Evolutionary conservation across 2,113 vertebrate species (phyloP).

Genomic region (Petroica traversi): DNA sequence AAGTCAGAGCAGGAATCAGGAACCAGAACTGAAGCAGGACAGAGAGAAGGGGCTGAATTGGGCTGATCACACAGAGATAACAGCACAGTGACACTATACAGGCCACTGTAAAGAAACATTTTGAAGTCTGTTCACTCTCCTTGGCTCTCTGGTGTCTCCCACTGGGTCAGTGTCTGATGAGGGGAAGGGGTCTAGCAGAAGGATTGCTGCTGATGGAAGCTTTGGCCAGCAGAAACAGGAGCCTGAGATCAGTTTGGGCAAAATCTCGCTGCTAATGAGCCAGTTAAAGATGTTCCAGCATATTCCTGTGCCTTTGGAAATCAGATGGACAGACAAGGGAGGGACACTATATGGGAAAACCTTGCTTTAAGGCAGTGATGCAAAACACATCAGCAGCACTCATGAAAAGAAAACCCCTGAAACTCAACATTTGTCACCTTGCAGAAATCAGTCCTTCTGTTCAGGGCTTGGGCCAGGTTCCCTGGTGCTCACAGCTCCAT

Average conservation of each 20-base stretch:
- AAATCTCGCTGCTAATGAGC: neutral
- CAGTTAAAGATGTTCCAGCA: neutral
- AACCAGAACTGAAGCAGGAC: neutral
- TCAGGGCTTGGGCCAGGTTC: neutral
- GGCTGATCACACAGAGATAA: neutral
- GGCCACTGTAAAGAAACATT: neutral
- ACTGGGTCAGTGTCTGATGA: neutral
- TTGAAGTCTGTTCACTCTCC: neutral
- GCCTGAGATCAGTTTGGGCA: neutral
- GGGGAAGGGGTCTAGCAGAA: neutral
- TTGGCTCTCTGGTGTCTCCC: neutral
- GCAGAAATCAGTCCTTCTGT: neutral
- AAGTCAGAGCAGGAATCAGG: neutral
- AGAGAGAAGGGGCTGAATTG: neutral
- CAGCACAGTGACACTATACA: neutral
- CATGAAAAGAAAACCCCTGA: neutral
- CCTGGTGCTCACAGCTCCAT: neutral
- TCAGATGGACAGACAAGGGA: neutral
- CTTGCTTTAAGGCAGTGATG: neutral
- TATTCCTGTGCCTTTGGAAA: neutral
- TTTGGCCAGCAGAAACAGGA: neutral
- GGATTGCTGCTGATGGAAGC: neutral
- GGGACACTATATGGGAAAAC: fast-evolving
- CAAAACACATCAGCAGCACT: neutral
- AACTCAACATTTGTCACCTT: neutral